These are phyloP conservation scores for Cheilosia soror DNA, from an alignment of 2,888 invertebrate species.

Conservation along the genomic window DNA sequence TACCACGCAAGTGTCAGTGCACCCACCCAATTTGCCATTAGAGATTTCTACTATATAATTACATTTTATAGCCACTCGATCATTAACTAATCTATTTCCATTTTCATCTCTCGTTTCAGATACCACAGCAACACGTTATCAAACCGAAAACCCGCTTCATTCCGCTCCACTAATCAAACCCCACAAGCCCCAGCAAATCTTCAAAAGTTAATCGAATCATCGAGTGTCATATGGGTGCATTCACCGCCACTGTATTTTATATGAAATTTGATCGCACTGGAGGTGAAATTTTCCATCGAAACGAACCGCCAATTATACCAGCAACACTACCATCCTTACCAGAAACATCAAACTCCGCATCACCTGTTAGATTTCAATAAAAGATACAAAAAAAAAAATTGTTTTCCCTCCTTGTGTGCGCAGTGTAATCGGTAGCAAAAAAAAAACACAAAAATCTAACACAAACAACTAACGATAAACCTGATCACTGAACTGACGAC, in stretches of 20 bases:
- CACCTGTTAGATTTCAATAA: conserved; percentile 26
- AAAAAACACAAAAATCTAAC: conserved; percentile 1
- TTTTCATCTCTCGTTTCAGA: conserved; percentile 40
- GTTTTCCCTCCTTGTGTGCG: conserved; percentile 35
- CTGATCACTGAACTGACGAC: conserved; percentile 50
- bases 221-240: conserved; percentile 57
- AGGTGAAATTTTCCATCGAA: conserved; percentile 68
- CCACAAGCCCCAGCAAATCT: conserved; percentile 1
- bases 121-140: conserved; percentile 11
- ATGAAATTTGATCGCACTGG: conserved; percentile 59
- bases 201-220: conserved; percentile 29
- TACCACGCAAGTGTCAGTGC: no score
- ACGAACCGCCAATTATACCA: conserved; percentile 57
- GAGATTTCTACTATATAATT: neutral
- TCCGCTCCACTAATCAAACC: conserved; percentile 9
- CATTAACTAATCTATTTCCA: conserved; percentile 4
- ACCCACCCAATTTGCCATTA: neutral
- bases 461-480: conserved; percentile 42
- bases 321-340: conserved; percentile 13
- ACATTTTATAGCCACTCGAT: neutral
- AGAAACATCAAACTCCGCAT: conserved; percentile 32
- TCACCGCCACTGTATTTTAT: conserved; percentile 59
- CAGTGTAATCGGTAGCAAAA: conserved; percentile 30
- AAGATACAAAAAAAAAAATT: conserved; percentile 7
- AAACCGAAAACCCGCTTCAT: neutral